phyloP scores from a whole-genome alignment of 2,113 vertebrate genomes.

The Podarcis cretensis region DNA sequence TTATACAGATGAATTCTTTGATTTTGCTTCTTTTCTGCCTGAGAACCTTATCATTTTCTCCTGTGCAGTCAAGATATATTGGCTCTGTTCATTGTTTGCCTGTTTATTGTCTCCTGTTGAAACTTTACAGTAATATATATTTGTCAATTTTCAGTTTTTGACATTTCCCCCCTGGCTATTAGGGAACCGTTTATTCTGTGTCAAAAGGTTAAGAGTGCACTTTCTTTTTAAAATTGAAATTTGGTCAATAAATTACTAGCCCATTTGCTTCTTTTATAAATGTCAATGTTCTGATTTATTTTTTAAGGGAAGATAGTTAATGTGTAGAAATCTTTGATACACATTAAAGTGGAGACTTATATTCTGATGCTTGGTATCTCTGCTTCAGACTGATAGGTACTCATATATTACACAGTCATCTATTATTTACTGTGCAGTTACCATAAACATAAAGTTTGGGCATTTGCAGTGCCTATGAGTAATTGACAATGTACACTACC shows the following conservation, averaged over 20 bases:
- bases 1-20: neutral
- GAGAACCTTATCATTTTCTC: neutral
- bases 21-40: neutral
- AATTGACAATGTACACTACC: constrained; percentile 48
- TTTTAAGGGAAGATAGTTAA: constrained; percentile 44
- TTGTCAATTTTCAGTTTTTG: neutral
- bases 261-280: constrained; percentile 48
- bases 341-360: constrained; percentile 55
- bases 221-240: constrained; percentile 40
- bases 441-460: constrained; percentile 42
- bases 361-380: constrained; percentile 36
- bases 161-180: neutral
- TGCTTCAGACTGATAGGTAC: constrained; percentile 32
- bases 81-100: neutral
- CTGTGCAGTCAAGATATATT: neutral
- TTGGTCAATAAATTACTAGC: constrained; percentile 35
- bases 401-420: constrained; percentile 27
- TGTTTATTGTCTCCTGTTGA: neutral
- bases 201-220: constrained; percentile 30
- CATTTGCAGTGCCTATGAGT: constrained; percentile 46
- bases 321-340: constrained; percentile 34
- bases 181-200: constrained; percentile 26
- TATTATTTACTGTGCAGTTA: constrained; percentile 51
- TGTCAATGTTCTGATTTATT: constrained; percentile 40
- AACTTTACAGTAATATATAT: neutral